Evolutionary conservation across 2,888 invertebrate genomes (phyloP), one percentile per base, ranked within the genome.

Genomic region (Euplexia lucipara): DNA sequence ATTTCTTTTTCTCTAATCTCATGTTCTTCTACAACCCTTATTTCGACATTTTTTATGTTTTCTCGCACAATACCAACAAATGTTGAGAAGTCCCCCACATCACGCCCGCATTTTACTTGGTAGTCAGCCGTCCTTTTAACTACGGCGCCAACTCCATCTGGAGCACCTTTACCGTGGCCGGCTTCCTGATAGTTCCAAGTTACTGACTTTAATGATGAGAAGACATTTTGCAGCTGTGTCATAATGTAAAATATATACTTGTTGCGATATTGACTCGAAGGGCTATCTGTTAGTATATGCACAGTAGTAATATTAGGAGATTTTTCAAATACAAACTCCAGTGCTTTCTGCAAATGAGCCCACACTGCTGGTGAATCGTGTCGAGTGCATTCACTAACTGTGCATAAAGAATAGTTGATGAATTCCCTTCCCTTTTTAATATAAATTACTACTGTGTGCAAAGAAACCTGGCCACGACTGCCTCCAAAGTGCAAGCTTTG

Each of bases 91-190:
- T 54, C 41, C 0, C 66, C 66, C 37, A 60, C 54, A 44, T 60
- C 60, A 42, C 53, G 52, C 6, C 42, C 42, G 12, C 53, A 61
- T 35, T 68, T 74, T 42, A 80, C 71, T 47, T 52, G 47, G 35
- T 65, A 45, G 51, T 86, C 86, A 22, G 84, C 88, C 7, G 79
- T 73, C 62, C 84, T 69, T 63, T 87, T 89, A 20, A 86, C 16
- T 30, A 78, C 64, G 1, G 82, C 88, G 18, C 86, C 88, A 54
- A 88, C 63, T 4, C 86, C 86, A 73, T 87, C 87, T 26, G 84
- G 80, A 26, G 87, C 84, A 37, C 84, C 87, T 69, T 88, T 88
- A 7, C 85, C 86, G 68, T 88, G 87, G 5, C 87, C 85, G 12
- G 81, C 77, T 71, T 88, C 87, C 22, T 70, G 76, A 63, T 82